Evolutionary conservation across 2,888 invertebrate species (phyloP), one percentile per base, ranked within the genome.

Genomic region (Athalia cordata): DNA sequence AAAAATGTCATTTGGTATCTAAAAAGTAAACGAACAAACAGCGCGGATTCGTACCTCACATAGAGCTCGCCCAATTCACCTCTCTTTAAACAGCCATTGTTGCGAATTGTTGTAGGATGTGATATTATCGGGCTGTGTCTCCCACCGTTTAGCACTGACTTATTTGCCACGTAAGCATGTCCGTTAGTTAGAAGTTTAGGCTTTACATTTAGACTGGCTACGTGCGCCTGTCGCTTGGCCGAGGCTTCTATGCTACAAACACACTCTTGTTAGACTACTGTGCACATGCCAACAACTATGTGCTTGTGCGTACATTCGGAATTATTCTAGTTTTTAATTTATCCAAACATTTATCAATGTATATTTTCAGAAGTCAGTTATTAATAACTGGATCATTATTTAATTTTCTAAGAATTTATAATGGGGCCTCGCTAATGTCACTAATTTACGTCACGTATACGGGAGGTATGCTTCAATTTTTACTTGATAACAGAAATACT

Each of bases 31-130:
- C 85, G 83, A 84, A 84, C 86, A 86, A 85, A 85, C 81, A 84
- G 82, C 85, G 85, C 85, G 85, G 87, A 87, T 87, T 85, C 89
- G 88, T 90, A 90, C 89, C 89, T 90, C 89, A 90, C 87, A 88
- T 88, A 90, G 88, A 90, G 89, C 88, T 90, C 89, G 86, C 89
- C 89, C 89, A 90, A 90, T 89, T 90, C 89, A 86, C 87, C 86
- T 86, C 85, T 87, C 87, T 86, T 89, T 88, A 89, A 87, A 86
- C 88, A 88, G 87, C 89, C 89, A 84, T 88, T 89, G 88, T 88
- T 88, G 86, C 84, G 82, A 85, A 87, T 86, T 79, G 84, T 85
- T 84, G 87, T 87, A 70, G 86, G 78, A 84, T 88, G 86, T 81
- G 86, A 85, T 86, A 86, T 86, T 85, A 85, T 84, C 81, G 86